These are phyloP conservation scores for Gallirallus australis DNA, from an alignment of 2,797 vertebrate genomes.

Conservation along the genomic window DNA sequence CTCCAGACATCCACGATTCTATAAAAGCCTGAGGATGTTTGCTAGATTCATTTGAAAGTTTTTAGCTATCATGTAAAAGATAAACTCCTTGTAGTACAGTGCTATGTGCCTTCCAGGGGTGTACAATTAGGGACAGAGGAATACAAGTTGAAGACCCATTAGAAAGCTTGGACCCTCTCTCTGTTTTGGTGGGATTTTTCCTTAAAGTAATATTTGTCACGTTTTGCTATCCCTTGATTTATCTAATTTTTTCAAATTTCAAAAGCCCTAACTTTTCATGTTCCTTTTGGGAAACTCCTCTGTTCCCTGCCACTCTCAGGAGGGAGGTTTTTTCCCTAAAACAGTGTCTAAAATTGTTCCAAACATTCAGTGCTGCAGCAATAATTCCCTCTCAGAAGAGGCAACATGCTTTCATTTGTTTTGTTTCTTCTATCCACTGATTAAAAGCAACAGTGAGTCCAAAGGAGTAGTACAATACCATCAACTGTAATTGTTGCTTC, in stretches of 20 bases:
- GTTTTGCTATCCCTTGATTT: background rate
- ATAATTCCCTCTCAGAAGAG: background rate
- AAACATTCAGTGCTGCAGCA: background rate
- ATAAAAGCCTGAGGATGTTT: conserved; percentile 5
- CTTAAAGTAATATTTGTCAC: background rate
- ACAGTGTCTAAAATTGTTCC: background rate
- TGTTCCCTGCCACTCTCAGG: background rate
- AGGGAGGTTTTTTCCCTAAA: background rate
- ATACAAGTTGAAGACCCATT: background rate
- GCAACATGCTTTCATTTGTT: background rate
- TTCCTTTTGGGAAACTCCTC: background rate
- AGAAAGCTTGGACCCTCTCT: background rate
- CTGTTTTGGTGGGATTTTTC: background rate
- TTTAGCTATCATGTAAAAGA: conserved; percentile 20
- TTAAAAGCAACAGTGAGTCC: background rate
- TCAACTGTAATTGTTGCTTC: conserved; percentile 9
- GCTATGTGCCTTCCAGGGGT: conserved; percentile 19
- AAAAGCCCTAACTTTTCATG: background rate
- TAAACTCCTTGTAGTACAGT: background rate
- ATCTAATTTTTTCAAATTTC: background rate
- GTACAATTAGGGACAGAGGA: conserved; percentile 14
- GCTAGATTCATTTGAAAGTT: conserved; percentile 12
- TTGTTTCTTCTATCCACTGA: conserved; percentile 1
- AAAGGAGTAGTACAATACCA: background rate
- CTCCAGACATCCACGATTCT: background rate